Percentiles rank a stretch among this genome's conserved stretches.
These are phyloP conservation scores for Monochamus saltuarius DNA, from an alignment of 1,140 invertebrate species.

Conservation along the genomic window DNA sequence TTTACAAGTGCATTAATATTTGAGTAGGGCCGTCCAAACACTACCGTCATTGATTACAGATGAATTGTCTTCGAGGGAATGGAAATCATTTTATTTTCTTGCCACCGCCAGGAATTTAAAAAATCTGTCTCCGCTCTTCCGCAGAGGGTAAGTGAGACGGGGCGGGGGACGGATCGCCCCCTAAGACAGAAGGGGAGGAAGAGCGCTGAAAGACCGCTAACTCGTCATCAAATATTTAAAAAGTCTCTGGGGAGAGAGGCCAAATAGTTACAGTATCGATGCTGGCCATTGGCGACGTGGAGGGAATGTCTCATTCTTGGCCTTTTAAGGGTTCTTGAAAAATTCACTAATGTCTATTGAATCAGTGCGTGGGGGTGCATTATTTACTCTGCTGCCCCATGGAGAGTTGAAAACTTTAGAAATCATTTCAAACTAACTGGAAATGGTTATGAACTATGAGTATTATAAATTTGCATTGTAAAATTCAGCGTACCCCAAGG, in stretches of 20 bases:
- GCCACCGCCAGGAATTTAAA: slow-evolving; percentile 39
- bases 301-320: slow-evolving; percentile 19
- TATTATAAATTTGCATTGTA: too few species aligned
- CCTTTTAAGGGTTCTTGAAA: slow-evolving; percentile 6
- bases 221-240: slow-evolving; percentile 51
- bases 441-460: too few species aligned
- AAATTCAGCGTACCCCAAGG: too few species aligned
- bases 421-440: too few species aligned
- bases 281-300: slow-evolving; percentile 15
- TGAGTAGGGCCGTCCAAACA: slow-evolving; percentile 31
- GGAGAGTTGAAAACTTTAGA: too few species aligned
- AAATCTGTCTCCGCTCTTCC: slow-evolving; percentile 45
- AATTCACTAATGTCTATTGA: slow-evolving; percentile 11
- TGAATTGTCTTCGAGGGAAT: slow-evolving; percentile 39
- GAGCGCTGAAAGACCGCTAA: slow-evolving; percentile 44
- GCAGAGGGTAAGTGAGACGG: slow-evolving; percentile 35
- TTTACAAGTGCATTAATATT: slow-evolving; percentile 36
- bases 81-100: slow-evolving; percentile 39
- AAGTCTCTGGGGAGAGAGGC: slow-evolving; percentile 34
- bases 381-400: not conserved
- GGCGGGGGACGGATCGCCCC: slow-evolving; percentile 11
- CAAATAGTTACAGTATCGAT: slow-evolving; percentile 39
- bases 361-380: slow-evolving; percentile 3
- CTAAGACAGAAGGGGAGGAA: slow-evolving; percentile 13
- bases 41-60: slow-evolving; percentile 44